These are phyloP conservation scores for Pygathrix nemaeus DNA, from an alignment of 2,113 vertebrate genomes.

Conservation along the genomic window DNA sequence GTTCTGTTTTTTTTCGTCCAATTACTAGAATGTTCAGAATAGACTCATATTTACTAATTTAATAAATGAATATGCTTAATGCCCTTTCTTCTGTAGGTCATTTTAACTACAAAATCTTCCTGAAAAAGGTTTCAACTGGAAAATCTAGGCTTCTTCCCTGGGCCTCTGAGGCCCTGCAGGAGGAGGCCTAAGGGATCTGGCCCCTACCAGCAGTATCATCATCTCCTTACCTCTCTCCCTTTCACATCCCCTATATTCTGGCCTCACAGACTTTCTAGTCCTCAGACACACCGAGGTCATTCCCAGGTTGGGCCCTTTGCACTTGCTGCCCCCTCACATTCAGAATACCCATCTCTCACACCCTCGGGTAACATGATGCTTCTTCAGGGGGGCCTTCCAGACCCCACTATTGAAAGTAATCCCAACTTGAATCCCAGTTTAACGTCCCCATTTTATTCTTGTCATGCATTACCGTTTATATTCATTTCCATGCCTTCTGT, in stretches of 20 bases:
- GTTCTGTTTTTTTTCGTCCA: not conserved
- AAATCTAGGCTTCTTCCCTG: not conserved
- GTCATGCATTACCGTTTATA: not conserved
- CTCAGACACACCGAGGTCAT: not conserved
- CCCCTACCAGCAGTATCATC: not conserved
- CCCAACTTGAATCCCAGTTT: not conserved
- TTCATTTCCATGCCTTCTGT: not conserved
- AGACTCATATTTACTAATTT: not conserved
- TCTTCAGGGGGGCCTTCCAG: not conserved
- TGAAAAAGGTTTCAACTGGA: not conserved
- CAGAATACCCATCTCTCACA: not conserved
- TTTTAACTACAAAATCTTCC: not conserved
- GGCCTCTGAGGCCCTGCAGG: not conserved
- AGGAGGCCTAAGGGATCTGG: not conserved
- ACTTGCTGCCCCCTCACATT: too few species aligned
- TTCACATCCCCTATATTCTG: not conserved
- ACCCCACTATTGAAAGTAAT: not conserved
- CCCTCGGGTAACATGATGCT: fast-evolving
- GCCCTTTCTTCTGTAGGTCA: not conserved
- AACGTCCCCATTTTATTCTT: not conserved
- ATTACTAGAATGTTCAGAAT: not conserved
- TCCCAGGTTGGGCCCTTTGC: not conserved
- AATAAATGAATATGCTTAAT: not conserved
- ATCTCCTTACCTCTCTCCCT: too few species aligned
- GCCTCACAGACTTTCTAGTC: not conserved